Base-by-base conservation (phyloP, 2,888 invertebrate genomes). In the Pyrgus malvae region DNA sequence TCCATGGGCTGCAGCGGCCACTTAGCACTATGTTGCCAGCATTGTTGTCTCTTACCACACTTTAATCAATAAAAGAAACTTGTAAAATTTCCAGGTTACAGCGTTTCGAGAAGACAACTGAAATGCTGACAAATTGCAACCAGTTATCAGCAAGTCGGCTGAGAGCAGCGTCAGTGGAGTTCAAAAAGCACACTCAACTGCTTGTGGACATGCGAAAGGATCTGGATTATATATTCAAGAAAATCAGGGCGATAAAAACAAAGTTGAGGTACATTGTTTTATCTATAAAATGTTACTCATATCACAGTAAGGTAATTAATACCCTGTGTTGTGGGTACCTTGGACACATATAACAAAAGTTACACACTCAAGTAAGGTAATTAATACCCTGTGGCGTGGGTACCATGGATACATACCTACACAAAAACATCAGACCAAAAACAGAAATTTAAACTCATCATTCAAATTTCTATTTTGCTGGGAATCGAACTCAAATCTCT, bases 21-120 rank as follows among this genome's bases (percentile, higher is more conserved):
- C n/a, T n/a, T n/a, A n/a, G n/a, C n/a, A n/a, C n/a, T 27, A 27
- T 6, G 3, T 6, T 27, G 9, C 3, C 6, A 9, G 8, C 25
- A 27, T 27, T 27, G 2, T 7, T 6, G 25, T 7, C n/a, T n/a
- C n/a, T 27, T 27, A 27, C 9, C 9, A 8, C 2, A 3, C 25
- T 27, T 3, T 27, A 27, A 9, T 3, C 6, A 8, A 6, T 27
- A 6, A 4, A 3, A 27, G 16, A 5, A 31, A n/a, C 6, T 31
- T 16, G 9, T 14, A n/a, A 3, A 16, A 2, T 37, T 85, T 91
- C 1, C 74, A 98, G 98, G 97, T 80, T 99, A 19, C 96, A 97
- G 70, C 92, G 99, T 51, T 99, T 99, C 87, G 99, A 99, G 76
- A 99, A 99, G 82, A 99, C 99, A 0, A 99, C 99, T 74, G 99